Evolutionary conservation across 2,113 vertebrate species (phyloP), one percentile per base, ranked within the genome.

Genomic region (Chaetura pelagica): DNA sequence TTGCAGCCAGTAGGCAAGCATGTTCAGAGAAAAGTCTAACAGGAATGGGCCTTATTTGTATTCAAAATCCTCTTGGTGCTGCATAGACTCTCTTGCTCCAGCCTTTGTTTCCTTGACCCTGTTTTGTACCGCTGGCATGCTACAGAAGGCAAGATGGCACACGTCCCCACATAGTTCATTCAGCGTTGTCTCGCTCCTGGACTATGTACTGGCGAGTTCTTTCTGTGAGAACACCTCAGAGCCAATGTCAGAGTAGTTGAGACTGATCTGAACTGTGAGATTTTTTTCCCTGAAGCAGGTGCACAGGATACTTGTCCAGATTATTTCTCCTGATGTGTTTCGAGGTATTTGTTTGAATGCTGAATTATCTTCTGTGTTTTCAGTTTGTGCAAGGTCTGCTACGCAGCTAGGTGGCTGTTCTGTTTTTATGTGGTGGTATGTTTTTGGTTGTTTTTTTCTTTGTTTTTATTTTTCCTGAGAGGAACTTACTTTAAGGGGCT

Each of bases 51-150:
- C 18, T 63, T 94, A 63, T 48, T 88, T 86, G 55, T 93, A 62
- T 88, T 90, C 61, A 34, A 14, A 89, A 59, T 71, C 4, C 40
- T 86, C 62, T 48, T 64, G 72, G 35, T 94, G 78, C 58, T 85
- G 74, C 51, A 34, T 23, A 67, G 88, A 9, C 35, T 69, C 30
- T 58, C 40, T 61, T 88, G 59, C 72, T 93, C 51, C 55, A 84
- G 68, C 64, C 80, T 96, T 86, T 93, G 72, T 96, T 95, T 96
- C 83, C 32, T 89, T 90, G 83, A 86, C 76, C 42, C 63, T 38
- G 42, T 90, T 93, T 69, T 12, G 3, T 88, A 6, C n/a, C 48
- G 32, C 68, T 84, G 89, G 54, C n/a, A 2, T 63, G 54, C 58
- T 75, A 8, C 27, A 29, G 63, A 51, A 75, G 79, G 78, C 72